A percentile compares a stretch with the other conserved stretches of the same genome.
Evolutionary conservation across 2,797 vertebrate genomes (phyloP).

Genomic region (Pseudotriccus pelzelni): DNA sequence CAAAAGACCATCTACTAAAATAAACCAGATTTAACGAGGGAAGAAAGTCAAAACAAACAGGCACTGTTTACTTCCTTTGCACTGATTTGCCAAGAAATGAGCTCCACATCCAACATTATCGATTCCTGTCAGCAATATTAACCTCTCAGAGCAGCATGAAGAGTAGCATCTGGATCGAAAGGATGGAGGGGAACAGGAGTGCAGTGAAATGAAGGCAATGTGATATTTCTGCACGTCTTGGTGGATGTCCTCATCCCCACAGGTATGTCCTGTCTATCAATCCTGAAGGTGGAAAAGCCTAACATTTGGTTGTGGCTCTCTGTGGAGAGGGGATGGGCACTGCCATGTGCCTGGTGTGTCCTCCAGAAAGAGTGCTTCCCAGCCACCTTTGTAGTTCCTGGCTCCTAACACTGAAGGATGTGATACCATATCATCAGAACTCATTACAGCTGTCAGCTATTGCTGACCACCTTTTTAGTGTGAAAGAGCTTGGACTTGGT

Average conservation of each 20-base stretch:
- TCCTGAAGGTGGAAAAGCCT: background rate
- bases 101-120: background rate
- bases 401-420: background rate
- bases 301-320: background rate
- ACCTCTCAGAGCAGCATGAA: background rate
- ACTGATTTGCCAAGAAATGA: slow-evolving; percentile 25
- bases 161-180: background rate
- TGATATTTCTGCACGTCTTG: background rate
- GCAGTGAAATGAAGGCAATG: background rate
- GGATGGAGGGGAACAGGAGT: background rate
- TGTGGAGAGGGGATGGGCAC: background rate
- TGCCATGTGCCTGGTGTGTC: background rate
- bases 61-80: slow-evolving; percentile 22
- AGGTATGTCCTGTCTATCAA: background rate
- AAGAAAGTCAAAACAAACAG: slow-evolving; percentile 63
- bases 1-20: slow-evolving; percentile 56
- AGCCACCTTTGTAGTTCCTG: background rate
- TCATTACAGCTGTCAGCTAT: background rate
- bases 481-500: background rate
- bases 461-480: background rate
- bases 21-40: slow-evolving; percentile 45
- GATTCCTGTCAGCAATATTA: background rate
- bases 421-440: background rate
- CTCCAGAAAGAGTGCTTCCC: background rate
- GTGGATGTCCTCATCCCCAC: background rate